These are phyloP conservation scores for Drosophila prostipennis DNA, from an alignment of 2,888 invertebrate genomes.

Conservation along the genomic window DNA sequence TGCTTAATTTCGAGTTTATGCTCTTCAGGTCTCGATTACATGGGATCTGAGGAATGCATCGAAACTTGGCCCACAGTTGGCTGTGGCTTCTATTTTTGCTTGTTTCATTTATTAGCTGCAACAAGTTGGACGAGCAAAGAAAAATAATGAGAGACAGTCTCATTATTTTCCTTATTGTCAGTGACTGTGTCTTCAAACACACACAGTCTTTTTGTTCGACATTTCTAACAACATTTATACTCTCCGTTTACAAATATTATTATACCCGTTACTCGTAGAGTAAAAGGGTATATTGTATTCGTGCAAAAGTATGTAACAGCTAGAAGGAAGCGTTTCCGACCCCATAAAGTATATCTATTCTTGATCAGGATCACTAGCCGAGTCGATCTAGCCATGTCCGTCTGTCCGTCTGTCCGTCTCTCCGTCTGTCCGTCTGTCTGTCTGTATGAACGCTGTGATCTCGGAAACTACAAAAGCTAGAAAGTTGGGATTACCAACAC, in stretches of 20 bases:
- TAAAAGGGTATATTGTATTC: too few relatives aligned
- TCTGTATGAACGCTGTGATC: too few relatives aligned
- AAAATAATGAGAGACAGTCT: constrained; percentile 5
- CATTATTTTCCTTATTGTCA: background rate
- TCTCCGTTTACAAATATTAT: background rate
- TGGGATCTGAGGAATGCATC: constrained; percentile 53
- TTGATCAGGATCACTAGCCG: too few relatives aligned
- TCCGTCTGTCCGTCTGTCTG: too few relatives aligned
- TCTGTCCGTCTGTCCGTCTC: too few relatives aligned
- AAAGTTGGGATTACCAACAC: too few relatives aligned
- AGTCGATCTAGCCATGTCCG: too few relatives aligned
- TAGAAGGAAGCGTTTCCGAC: too few relatives aligned
- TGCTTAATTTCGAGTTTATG: constrained; percentile 58
- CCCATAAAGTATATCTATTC: too few relatives aligned
- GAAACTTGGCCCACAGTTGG: constrained; percentile 33
- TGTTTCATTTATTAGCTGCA: constrained; percentile 49
- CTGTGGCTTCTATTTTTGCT: constrained; percentile 22
- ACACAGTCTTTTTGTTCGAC: background rate
- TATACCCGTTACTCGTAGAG: too few relatives aligned
- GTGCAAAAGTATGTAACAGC: too few relatives aligned
- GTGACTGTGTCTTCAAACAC: background rate
- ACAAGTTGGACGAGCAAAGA: constrained; percentile 54
- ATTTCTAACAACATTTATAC: background rate
- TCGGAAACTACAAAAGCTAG: too few relatives aligned
- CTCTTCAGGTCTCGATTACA: constrained; percentile 67